phyloP scores from a whole-genome alignment of 2,113 vertebrate species.

The Hyperoodon ampullatus region DNA sequence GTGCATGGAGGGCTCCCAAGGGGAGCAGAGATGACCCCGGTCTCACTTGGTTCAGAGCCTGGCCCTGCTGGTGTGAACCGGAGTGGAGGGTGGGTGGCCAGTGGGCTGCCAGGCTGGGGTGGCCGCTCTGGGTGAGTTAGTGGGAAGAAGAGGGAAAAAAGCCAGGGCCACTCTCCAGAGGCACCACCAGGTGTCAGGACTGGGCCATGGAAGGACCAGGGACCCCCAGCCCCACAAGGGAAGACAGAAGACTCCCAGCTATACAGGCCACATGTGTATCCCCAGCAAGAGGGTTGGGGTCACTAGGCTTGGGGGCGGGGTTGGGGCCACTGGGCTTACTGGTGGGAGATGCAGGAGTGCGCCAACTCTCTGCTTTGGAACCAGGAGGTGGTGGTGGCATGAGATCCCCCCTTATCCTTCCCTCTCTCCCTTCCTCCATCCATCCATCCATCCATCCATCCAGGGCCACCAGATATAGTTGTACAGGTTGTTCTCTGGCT shows the following conservation, averaged over 20 bases:
- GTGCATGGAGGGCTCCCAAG: not conserved
- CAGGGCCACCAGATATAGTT: not conserved
- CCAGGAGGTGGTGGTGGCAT: not conserved
- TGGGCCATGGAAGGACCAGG: not conserved
- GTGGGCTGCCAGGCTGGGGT: conserved; percentile 40
- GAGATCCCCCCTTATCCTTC: not conserved
- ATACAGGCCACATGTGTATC: accelerated
- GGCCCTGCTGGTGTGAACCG: not conserved
- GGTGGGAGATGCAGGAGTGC: not conserved
- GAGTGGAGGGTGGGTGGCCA: not conserved
- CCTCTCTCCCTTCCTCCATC: too few species aligned
- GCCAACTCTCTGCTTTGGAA: not conserved
- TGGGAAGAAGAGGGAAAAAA: not conserved
- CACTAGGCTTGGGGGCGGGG: not conserved
- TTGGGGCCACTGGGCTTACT: not conserved
- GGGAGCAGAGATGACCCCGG: not conserved
- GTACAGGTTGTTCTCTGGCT: not conserved
- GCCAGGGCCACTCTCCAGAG: not conserved
- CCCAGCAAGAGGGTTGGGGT: not conserved
- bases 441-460: not conserved
- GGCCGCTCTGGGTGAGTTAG: not conserved
- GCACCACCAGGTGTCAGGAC: conserved; percentile 55
- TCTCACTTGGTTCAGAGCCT: not conserved
- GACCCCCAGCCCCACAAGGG: not conserved
- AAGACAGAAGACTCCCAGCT: not conserved